Evolutionary conservation across 2,888 invertebrate species (phyloP).

Genomic region (Hypsopygia costalis): DNA sequence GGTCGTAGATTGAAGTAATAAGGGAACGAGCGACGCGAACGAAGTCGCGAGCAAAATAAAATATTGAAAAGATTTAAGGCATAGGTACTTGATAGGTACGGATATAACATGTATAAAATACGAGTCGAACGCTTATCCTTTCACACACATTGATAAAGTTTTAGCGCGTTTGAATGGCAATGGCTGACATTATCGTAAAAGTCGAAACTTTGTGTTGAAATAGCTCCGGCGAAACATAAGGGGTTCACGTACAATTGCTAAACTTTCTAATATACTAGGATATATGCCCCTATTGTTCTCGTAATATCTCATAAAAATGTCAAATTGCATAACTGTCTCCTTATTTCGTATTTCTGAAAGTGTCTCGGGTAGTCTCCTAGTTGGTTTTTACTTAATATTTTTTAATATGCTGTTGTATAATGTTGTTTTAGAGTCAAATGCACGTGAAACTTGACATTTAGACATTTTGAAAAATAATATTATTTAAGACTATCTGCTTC

Average conservation of each 20-base stretch:
- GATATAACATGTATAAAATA: slow-evolving; percentile 40
- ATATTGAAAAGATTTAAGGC: too few species aligned
- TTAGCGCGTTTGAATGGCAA: slow-evolving; percentile 78
- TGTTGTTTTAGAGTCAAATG: too few species aligned
- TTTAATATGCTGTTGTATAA: too few species aligned
- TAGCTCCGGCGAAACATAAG: slow-evolving; percentile 74
- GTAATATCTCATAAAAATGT: slow-evolving; percentile 71
- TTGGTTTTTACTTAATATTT: too few species aligned
- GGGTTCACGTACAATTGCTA: slow-evolving; percentile 77
- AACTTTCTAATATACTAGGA: slow-evolving; percentile 74
- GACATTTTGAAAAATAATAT: too few species aligned
- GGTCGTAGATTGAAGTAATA: too few species aligned
- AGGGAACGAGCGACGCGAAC: too few species aligned
- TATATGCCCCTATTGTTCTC: slow-evolving; percentile 63
- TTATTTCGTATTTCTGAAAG: slow-evolving; percentile 27
- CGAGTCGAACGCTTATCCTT: slow-evolving; percentile 69
- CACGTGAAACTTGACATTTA: too few species aligned
- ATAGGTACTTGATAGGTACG: slow-evolving; percentile 11
- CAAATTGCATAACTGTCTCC: slow-evolving; percentile 48
- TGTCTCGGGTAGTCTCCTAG: too few species aligned
- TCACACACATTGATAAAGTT: slow-evolving; percentile 78
- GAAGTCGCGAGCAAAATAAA: neutral
- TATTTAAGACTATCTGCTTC: too few species aligned
- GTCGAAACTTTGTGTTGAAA: slow-evolving; percentile 75
- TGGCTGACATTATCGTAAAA: slow-evolving; percentile 80